Evolutionary conservation across 2,888 invertebrate species (phyloP).

Genomic region (Acanthoscelides obtectus): DNA sequence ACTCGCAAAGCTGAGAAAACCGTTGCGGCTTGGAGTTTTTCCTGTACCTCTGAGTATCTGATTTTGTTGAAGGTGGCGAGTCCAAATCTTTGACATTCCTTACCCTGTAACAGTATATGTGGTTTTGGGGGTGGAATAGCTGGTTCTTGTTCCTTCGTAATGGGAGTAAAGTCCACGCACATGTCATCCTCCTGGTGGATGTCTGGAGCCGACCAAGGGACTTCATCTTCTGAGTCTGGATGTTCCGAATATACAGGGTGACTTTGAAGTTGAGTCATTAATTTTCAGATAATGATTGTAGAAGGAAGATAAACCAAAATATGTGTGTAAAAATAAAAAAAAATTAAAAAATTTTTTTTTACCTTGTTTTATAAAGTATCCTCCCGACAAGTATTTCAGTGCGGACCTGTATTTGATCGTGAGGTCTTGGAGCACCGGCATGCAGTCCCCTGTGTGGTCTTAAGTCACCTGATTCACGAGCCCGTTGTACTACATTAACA

Average conservation of each 20-base stretch:
- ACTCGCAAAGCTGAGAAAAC: conserved; percentile 6
- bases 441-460: too few species aligned
- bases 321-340: too few species aligned
- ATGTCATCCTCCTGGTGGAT: neutral
- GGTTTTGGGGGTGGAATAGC: conserved; percentile 15
- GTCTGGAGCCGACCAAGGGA: neutral
- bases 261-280: too few species aligned
- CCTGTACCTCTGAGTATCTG: conserved; percentile 13
- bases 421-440: too few species aligned
- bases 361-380: too few species aligned
- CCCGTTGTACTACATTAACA: too few species aligned
- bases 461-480: too few species aligned
- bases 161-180: conserved; percentile 9
- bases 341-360: too few species aligned
- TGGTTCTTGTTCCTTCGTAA: conserved; percentile 20
- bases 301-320: too few species aligned
- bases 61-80: conserved; percentile 8
- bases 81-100: conserved; percentile 14
- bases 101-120: conserved; percentile 9
- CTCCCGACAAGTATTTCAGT: too few species aligned
- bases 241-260: neutral
- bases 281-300: too few species aligned
- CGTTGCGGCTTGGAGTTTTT: conserved; percentile 6
- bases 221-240: neutral
- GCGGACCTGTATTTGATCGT: too few species aligned